A percentile compares a stretch with the other conserved stretches of the same genome.
phyloP scores from a whole-genome alignment of 2,888 invertebrate genomes.

The Pinctada fucata region DNA sequence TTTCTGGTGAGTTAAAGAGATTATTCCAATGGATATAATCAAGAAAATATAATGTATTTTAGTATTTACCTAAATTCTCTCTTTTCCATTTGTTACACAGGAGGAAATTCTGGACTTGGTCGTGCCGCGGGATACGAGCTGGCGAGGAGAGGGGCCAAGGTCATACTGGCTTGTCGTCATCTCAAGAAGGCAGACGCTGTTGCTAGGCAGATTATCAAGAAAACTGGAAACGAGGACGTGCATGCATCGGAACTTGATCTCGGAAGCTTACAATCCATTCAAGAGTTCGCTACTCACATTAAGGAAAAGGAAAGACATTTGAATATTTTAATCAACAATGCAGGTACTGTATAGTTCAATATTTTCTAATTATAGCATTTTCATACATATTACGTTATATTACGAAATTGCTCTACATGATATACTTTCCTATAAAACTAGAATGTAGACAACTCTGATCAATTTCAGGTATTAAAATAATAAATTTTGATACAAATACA shows the following conservation, averaged over 20 bases:
- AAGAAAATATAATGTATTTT: too few relatives aligned
- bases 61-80: too few relatives aligned
- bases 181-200: slow-evolving; percentile 72
- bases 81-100: slow-evolving; percentile 81
- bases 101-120: slow-evolving; percentile 90
- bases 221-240: slow-evolving; percentile 71
- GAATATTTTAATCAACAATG: slow-evolving; percentile 76
- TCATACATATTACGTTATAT: background rate
- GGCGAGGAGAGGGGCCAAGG: slow-evolving; percentile 78
- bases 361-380: background rate
- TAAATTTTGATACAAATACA: background rate
- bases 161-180: slow-evolving; percentile 74
- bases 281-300: slow-evolving; percentile 72
- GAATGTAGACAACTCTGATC: too few relatives aligned
- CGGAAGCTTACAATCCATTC: slow-evolving; percentile 68
- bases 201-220: slow-evolving; percentile 68
- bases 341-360: slow-evolving; percentile 64
- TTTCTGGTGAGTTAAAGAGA: too few relatives aligned
- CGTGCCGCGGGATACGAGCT: slow-evolving; percentile 87
- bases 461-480: too few relatives aligned
- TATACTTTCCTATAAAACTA: too few relatives aligned
- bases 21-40: too few relatives aligned
- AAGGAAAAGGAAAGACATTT: slow-evolving; percentile 65
- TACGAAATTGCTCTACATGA: background rate
- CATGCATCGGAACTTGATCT: slow-evolving; percentile 72